Evolutionary conservation across 2,113 vertebrate genomes (phyloP).

Genomic region (Oryzias celebensis): DNA sequence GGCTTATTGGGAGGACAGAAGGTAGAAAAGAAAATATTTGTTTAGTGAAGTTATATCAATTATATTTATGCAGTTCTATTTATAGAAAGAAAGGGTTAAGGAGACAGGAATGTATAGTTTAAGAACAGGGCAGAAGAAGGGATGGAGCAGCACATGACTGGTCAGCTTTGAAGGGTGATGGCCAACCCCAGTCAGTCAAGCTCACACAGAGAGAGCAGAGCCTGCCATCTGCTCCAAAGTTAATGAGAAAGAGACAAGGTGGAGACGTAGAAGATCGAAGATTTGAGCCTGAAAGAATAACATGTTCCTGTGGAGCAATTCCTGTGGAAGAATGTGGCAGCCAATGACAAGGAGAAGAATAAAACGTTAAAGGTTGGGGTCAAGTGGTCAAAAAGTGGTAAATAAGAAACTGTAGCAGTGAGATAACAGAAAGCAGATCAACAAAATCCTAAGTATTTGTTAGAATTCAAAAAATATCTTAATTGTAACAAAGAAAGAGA

Average conservation of each 20-base stretch:
- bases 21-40: too few relatives aligned
- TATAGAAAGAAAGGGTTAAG: conserved; percentile 20
- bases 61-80: too few relatives aligned
- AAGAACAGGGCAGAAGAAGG: conserved; percentile 75
- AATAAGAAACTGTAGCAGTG: too few relatives aligned
- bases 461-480: too few relatives aligned
- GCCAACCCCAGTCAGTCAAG: conserved; percentile 94
- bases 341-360: background rate
- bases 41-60: too few relatives aligned
- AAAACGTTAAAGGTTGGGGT: too few relatives aligned
- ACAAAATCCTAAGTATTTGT: too few relatives aligned
- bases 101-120: conserved; percentile 56
- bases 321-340: background rate
- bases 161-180: conserved; percentile 82
- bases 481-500: too few relatives aligned
- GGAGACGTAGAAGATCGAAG: conserved; percentile 75
- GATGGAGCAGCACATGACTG: conserved; percentile 53
- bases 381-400: too few relatives aligned
- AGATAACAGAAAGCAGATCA: too few relatives aligned
- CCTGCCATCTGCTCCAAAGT: conserved; percentile 93
- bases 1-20: too few relatives aligned
- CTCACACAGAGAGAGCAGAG: conserved; percentile 91
- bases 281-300: conserved; percentile 12
- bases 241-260: conserved; percentile 85
- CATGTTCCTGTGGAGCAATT: background rate